Evolutionary conservation across 2,113 vertebrate genomes (phyloP), one percentile per base, ranked within the genome.

Genomic region (Tupaia tana): DNA sequence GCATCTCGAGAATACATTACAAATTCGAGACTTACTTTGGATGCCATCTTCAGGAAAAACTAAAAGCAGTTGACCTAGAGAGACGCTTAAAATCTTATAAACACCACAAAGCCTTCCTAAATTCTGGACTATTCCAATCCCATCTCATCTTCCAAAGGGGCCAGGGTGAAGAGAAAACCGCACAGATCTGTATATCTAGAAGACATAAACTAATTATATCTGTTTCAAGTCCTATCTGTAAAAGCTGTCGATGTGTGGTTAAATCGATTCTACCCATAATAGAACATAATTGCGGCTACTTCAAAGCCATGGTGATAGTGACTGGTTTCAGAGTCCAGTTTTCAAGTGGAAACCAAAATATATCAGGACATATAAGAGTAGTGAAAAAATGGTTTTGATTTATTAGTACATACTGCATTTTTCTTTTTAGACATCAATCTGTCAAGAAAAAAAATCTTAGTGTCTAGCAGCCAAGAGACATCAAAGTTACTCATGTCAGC

Each of bases 311-410:
- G 22, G n/a, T 3, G 61, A 95, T 1, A 12, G 52, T 7, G 25
- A 61, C 56, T 52, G 34, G 54, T 59, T 27, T 66, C 29, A 34
- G 24, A 71, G 81, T 88, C 58, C 63, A 27, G 52, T 24, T 93
- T 89, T 85, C 19, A 83, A 83, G 86, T 10, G 70, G 43, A 89
- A 71, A 64, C 19, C 25, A 74, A 96, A 84, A 81, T 58, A 58
- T 19, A 71, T 25, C 18, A 19, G 58, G 27, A 34, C 19, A 56
- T 11, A 58, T 29, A 92, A 66, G 93, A 25, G n/a, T n/a, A 24
- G 29, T 61, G 54, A 59, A 67, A 54, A 87, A 81, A 15, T 24
- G 54, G 4, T 92, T 96, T 58, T 77, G 79, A 78, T 58, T 89
- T 34, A n/a, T 63, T 52, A 63, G 84, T 27, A 88, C 54, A 22